These are phyloP conservation scores for Capra hircus DNA, from an alignment of 2,113 vertebrate species.

Conservation along the genomic window DNA sequence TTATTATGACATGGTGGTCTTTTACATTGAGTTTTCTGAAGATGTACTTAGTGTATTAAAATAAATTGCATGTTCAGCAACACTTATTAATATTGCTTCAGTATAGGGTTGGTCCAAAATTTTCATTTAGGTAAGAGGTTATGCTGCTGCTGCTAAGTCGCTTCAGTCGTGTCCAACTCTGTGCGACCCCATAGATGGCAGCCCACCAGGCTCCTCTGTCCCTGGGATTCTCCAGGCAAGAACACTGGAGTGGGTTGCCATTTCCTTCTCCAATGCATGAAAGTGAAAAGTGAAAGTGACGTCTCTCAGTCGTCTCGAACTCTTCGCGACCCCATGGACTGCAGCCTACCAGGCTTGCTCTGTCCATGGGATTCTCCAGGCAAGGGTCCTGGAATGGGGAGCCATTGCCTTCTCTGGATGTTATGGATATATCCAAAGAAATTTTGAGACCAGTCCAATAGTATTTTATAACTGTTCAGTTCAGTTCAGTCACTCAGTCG, in stretches of 20 bases:
- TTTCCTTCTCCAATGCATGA: too few species aligned
- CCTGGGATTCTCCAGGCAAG: too few species aligned
- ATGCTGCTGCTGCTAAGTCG: background rate
- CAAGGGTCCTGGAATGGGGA: too few species aligned
- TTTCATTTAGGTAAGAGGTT: background rate
- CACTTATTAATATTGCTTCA: background rate
- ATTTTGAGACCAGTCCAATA: background rate
- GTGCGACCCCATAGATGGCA: rapidly evolving
- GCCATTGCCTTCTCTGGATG: background rate
- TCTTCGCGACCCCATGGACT: too few species aligned
- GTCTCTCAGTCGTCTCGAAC: too few species aligned
- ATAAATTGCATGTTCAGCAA: background rate
- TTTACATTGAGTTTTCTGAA: background rate
- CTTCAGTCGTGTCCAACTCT: background rate
- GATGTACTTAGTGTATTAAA: background rate
- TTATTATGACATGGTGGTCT: background rate
- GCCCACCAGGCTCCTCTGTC: too few species aligned
- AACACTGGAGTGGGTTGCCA: too few species aligned
- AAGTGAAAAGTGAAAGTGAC: too few species aligned
- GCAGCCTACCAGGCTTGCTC: too few species aligned
- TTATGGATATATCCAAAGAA: background rate
- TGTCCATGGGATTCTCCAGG: too few species aligned
- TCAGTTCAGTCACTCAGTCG: too few species aligned
- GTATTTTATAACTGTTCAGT: too few species aligned
- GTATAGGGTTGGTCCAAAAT: background rate